Evolutionary conservation across 1,140 invertebrate species (phyloP), one percentile per base, ranked within the genome.

Genomic region (Brachionus plicatilis): DNA sequence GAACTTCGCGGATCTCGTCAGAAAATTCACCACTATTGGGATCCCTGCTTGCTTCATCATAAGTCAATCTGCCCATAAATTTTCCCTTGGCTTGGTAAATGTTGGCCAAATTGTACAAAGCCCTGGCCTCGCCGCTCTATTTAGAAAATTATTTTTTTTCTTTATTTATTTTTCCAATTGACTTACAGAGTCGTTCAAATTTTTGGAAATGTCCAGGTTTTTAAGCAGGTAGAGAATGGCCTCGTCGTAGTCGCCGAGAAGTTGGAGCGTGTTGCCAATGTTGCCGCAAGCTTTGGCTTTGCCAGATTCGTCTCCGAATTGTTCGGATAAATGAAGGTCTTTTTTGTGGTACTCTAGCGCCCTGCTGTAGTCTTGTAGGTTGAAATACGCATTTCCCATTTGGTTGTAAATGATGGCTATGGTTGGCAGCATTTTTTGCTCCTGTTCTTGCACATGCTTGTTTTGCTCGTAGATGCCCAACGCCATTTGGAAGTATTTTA

Each of bases 211-310:
- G 86, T 96, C 95, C 24, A 99, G 90, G 90, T 99, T 96, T 14
- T 95, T 90, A 87, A 95, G 94, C 90, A 96, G 98, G 87, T 95
- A 98, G n/a, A 95, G 93, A 85, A 96, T 94, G 0, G 96, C 96
- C 89, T 98, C 96, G 86, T 96, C 94, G 91, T 96, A 99, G 87
- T 95, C 94, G 6, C 95, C 96, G 93, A 99, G 95, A 12, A 98
- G 95, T 91, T 99, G 99, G 0, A 99, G 90, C 0, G 96, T 98
- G 88, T 99, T 99, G 2, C 97, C 97, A 11, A 99, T 90, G 89
- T 99, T 99, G 3, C 97, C 97, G 86, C 95, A 96, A 0, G 97
- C 97, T 88, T 99, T 99, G 3, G 96, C 96, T 91, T 99, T 96
- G 4, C 96, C 97, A 47, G 97, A 90, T 89, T 94, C 93, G 88